Base-by-base conservation (phyloP, 1,140 invertebrate species). In the Asobara japonica region DNA sequence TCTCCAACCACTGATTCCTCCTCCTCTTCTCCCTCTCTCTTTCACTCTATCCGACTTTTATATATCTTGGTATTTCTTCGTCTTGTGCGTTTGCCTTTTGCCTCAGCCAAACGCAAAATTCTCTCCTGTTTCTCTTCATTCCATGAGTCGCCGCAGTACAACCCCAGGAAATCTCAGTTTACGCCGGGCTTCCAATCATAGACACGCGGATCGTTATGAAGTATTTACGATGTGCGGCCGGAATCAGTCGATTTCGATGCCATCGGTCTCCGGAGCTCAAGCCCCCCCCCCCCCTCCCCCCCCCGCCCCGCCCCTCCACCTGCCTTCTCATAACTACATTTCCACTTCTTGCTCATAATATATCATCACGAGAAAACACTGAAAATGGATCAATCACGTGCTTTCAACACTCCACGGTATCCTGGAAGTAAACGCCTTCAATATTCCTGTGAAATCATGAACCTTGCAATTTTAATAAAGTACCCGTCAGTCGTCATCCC, bases 161-260 rank as follows among this genome's bases (percentile, higher is more conserved):
- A 51, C 22, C 51, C 27, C 36, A 71, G 64, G 65, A 74, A 71
- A 74, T 71, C 45, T 71, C 51, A 74, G 73, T 71, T 74, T 74
- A 74, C 41, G 41, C 67, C 29, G 62, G 56, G n/a, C n/a, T 31
- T 31, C 25, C 65, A 48, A 69, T 69, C 67, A 69, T 69, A 69
- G 67, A 69, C 67, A 69, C 67, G 56, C 51, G 67, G 67, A 69
- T 69, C 67, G 51, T 69, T 69, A 69, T 31, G 67, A 25, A 22
- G 66, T 68, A 68, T 68, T 68, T 68, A 68, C 48, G 66, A 68
- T 68, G 66, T 29, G 20, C 36, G 41, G 51, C 67, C 51, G 51
- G 66, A 68, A 68, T 68, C 25, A 68, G 29, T 31, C 22, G 22
- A 56, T 56, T 56, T 27, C 22, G 22, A 56, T 25, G 51, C 13